phyloP scores from a whole-genome alignment of 1,140 invertebrate genomes.

The Atopsyche davidsoni region DNA sequence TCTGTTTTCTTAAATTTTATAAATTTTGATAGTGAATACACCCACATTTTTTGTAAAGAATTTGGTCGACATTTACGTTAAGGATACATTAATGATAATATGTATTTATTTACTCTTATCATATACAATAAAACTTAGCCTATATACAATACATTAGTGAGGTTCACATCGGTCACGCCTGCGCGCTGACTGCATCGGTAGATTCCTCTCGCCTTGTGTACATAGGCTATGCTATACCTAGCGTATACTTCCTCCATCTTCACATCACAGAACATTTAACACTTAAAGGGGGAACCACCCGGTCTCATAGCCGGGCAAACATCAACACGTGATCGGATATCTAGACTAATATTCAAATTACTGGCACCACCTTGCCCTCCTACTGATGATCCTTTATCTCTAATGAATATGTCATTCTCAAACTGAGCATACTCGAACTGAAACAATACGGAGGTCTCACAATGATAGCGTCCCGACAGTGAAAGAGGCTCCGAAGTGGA shows the following conservation, averaged over 20 bases:
- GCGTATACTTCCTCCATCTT: conserved; percentile 29
- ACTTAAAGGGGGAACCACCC: conserved; percentile 15
- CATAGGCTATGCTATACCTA: conserved; percentile 28
- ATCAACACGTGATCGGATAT: conserved; percentile 10
- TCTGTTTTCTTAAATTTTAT: conserved; percentile 25
- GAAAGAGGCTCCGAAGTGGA: no score
- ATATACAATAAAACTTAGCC: conserved; percentile 26
- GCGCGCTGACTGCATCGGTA: background rate
- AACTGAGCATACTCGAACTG: no score
- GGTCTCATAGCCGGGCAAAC: conserved; percentile 6
- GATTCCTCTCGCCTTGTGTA: background rate
- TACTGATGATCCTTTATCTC: no score
- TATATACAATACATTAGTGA: conserved; percentile 27
- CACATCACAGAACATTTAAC: conserved; percentile 31
- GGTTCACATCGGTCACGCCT: conserved; percentile 27
- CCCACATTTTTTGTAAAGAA: conserved; percentile 28
- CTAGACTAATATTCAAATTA: conserved; percentile 12
- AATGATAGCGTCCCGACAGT: no score
- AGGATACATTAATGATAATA: conserved; percentile 28
- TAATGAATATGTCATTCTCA: no score
- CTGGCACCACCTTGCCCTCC: no score
- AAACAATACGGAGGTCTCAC: no score
- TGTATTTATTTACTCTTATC: conserved; percentile 14
- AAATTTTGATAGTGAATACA: conserved; percentile 30
- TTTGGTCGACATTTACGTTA: conserved; percentile 30